phyloP scores from a whole-genome alignment of 2,113 vertebrate genomes.

The Oryzias curvinotus region DNA sequence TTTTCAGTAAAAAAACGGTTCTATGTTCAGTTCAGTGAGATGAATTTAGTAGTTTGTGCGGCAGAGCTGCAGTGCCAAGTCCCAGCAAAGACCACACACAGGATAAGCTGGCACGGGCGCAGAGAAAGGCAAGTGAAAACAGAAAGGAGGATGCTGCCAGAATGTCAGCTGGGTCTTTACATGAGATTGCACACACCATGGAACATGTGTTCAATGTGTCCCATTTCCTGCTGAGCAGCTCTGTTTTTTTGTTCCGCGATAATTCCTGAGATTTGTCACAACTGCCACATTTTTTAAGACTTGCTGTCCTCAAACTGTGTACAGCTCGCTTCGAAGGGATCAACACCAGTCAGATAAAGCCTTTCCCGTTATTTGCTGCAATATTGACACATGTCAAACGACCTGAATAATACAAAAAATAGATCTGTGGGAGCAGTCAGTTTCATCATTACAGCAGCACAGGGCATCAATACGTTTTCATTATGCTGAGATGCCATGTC shows the following conservation, averaged over 20 bases:
- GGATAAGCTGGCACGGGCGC: slow-evolving; percentile 73
- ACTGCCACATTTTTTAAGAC: slow-evolving; percentile 63
- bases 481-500: slow-evolving; percentile 71
- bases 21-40: slow-evolving; percentile 45
- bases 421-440: slow-evolving; percentile 69
- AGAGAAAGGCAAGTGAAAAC: slow-evolving; percentile 68
- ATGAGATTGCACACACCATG: slow-evolving; percentile 68
- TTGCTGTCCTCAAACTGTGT: slow-evolving; percentile 43
- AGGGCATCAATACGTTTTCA: slow-evolving; percentile 75
- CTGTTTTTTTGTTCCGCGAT: slow-evolving; percentile 72
- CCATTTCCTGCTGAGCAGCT: slow-evolving; percentile 69
- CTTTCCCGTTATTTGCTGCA: slow-evolving; percentile 29
- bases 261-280: slow-evolving; percentile 73
- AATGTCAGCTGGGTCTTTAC: slow-evolving; percentile 77
- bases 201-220: slow-evolving; percentile 74
- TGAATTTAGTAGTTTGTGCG: slow-evolving; percentile 64
- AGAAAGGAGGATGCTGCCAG: slow-evolving; percentile 70
- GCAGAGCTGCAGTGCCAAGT: slow-evolving; percentile 71
- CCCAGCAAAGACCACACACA: slow-evolving; percentile 75
- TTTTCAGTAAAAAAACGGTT: slow-evolving; percentile 17
- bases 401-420: slow-evolving; percentile 74
- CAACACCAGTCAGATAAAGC: slow-evolving; percentile 66
- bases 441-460: slow-evolving; percentile 69
- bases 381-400: slow-evolving; percentile 68
- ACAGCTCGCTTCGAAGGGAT: slow-evolving; percentile 54